Conservation (phyloP, 2,888 invertebrate species). For the Drosophila yooni region DNA sequence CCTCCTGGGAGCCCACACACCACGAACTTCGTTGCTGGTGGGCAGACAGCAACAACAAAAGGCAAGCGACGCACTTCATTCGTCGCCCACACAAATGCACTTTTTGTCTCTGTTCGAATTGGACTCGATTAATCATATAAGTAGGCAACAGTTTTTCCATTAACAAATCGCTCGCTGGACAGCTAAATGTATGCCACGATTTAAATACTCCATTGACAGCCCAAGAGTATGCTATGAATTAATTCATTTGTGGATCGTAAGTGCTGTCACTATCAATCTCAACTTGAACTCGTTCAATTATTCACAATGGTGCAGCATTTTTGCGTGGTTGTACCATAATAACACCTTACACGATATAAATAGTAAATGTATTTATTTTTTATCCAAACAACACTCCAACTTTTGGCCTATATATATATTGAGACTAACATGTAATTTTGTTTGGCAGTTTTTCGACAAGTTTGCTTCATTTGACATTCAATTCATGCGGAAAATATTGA, state of each 20-base stretch:
- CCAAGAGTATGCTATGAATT: slow-evolving; percentile 50
- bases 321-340: neutral
- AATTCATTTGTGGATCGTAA: slow-evolving; percentile 29
- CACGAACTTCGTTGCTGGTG: slow-evolving; percentile 34
- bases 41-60: slow-evolving; percentile 21
- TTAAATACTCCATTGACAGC: slow-evolving; percentile 8
- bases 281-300: neutral
- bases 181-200: slow-evolving; percentile 38
- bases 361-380: neutral
- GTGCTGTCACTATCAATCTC: neutral
- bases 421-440: neutral
- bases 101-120: slow-evolving; percentile 18
- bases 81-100: slow-evolving; percentile 35
- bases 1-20: slow-evolving; percentile 47
- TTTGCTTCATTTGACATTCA: slow-evolving; percentile 13
- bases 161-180: neutral
- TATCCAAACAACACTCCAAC: neutral
- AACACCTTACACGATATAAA: neutral
- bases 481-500: slow-evolving; percentile 36
- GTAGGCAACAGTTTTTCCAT: slow-evolving; percentile 39
- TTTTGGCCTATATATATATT: neutral
- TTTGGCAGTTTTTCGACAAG: slow-evolving; percentile 7
- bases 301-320: neutral
- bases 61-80: slow-evolving; percentile 11
- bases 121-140: slow-evolving; percentile 36